Percentiles rank a stretch among this genome's conserved stretches.
phyloP scores from a whole-genome alignment of 2,888 invertebrate species.

The Heteropelma amictum region DNA sequence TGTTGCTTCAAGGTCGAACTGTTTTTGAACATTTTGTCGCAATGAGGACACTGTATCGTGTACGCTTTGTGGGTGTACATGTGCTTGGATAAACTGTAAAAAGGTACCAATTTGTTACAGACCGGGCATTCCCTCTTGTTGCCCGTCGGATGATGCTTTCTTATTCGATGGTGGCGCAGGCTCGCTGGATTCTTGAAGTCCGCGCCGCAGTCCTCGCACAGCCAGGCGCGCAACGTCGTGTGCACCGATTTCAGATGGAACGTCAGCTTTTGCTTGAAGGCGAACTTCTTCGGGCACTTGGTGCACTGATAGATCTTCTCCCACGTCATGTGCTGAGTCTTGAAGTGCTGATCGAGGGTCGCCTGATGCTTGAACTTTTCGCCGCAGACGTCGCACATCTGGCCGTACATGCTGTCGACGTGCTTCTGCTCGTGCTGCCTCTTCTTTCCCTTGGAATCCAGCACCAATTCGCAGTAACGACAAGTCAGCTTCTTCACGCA shows the following conservation, averaged over 20 bases:
- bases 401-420: conserved; percentile 72
- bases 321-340: conserved; percentile 74
- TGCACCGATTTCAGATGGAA: conserved; percentile 76
- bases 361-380: conserved; percentile 76
- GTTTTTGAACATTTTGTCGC: conserved; percentile 77
- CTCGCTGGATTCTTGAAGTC: conserved; percentile 77
- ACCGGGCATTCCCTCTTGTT: conserved; percentile 74
- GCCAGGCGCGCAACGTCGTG: conserved; percentile 71
- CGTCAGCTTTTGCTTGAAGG: conserved; percentile 74
- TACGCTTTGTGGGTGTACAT: conserved; percentile 77
- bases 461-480: conserved; percentile 69
- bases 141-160: conserved; percentile 74
- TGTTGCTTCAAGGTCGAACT: conserved; percentile 76
- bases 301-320: conserved; percentile 75
- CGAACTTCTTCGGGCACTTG: conserved; percentile 75
- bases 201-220: conserved; percentile 76
- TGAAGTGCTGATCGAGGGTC: conserved; percentile 75
- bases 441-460: conserved; percentile 75
- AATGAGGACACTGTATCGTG: conserved; percentile 74
- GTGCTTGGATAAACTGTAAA: conserved; percentile 76
- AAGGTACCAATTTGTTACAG: conserved; percentile 74
- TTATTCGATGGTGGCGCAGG: conserved; percentile 73
- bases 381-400: conserved; percentile 74
- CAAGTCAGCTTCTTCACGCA: conserved; percentile 73
- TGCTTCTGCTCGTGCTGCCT: conserved; percentile 76